These are phyloP conservation scores for Pluvialis apricaria DNA, from an alignment of 2,113 vertebrate genomes.

Conservation along the genomic window DNA sequence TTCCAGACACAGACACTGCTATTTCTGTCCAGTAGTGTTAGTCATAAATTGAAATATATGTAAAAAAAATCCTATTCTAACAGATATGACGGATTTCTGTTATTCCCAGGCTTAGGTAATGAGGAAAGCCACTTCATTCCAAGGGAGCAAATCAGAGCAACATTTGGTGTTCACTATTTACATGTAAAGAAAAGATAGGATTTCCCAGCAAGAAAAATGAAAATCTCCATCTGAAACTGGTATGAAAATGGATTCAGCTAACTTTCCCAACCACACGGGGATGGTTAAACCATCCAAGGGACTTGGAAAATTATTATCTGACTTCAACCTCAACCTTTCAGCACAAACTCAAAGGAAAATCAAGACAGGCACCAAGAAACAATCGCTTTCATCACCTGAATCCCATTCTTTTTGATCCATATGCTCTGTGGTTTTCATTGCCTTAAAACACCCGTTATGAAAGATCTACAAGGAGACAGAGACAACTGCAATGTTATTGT, in stretches of 20 bases:
- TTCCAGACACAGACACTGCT: background rate
- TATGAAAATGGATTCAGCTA: background rate
- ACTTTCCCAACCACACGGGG: background rate
- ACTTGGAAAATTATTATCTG: conserved; percentile 10
- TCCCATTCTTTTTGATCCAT: conserved; percentile 36
- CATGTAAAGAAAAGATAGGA: background rate
- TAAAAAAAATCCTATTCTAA: background rate
- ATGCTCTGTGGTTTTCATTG: conserved; percentile 36
- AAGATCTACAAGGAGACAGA: conserved; percentile 42
- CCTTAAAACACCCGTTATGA: conserved; percentile 1
- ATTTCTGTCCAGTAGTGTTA: background rate
- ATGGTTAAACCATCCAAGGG: background rate
- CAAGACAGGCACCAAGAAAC: conserved; percentile 45
- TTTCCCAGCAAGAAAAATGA: background rate
- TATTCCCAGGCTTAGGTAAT: background rate
- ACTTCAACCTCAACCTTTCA: conserved; percentile 45
- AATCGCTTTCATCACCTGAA: conserved; percentile 47
- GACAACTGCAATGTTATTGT: background rate
- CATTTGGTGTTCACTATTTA: background rate
- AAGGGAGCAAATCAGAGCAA: background rate
- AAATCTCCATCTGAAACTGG: background rate
- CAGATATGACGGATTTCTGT: background rate
- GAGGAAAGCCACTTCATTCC: background rate
- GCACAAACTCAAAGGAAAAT: conserved; percentile 38
- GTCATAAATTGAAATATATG: background rate